Evolutionary conservation across 2,797 vertebrate species (phyloP), one percentile per base, ranked within the genome.

Genomic region (Leuciscus waleckii): DNA sequence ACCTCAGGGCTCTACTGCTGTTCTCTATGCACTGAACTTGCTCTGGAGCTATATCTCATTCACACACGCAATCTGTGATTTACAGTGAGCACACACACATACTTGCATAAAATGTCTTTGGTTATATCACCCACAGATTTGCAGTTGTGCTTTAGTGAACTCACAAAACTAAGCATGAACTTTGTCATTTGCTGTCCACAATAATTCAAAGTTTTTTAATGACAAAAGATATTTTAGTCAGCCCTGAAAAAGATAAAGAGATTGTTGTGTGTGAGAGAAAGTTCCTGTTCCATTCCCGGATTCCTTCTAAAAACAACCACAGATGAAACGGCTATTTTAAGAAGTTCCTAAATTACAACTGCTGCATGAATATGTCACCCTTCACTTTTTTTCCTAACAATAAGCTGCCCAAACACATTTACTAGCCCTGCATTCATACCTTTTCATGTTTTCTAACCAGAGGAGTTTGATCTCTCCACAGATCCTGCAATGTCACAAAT

Each of bases 401-500:
- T 73, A 89, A 85, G 56, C 87, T 87, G 84, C 93, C 92, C 85
- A 90, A 93, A 93, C 91, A 93, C 92, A 92, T 94, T 92, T 92
- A 93, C 91, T 87, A 85, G 90, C 90, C 92, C 91, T 90, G 92
- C 91, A 89, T 77, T 82, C 94, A 91, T 94, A 93, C 90, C 89
- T 91, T 91, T 92, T 92, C 87, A 89, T 92, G 89, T 93, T 92
- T 89, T 90, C 89, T 82, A 89, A 67, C 23, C 49, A 79, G 88
- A 67, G 74, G 82, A 94, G 95, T 93, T 94, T 95, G 92, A 95
- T 95, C 93, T 94, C 92, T 91, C 90, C 86, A 88, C 93, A 92
- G 93, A 94, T 94, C 92, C 92, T 85, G 85, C 92, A 89, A 92
- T 94, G 94, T 94, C 93, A 94, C 92, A 94, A 94, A 93, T 91